Evolutionary conservation across 2,888 invertebrate species (phyloP).

Genomic region (Plebejus melissa): DNA sequence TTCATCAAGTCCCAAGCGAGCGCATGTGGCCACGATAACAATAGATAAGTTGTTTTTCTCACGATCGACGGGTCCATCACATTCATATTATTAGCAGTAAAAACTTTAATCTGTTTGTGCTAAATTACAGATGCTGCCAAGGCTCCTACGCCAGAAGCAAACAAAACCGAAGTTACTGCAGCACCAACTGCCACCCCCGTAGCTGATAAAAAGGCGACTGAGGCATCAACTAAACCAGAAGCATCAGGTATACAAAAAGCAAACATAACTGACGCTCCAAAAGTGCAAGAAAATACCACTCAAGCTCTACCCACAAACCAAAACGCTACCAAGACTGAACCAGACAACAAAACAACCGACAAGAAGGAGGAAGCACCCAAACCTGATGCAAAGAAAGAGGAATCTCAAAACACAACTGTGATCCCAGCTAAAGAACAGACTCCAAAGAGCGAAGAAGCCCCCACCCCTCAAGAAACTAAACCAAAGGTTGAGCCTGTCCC

Average conservation of each 20-base stretch:
- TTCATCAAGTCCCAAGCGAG: too few relatives aligned
- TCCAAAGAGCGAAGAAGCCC: slow-evolving; percentile 33
- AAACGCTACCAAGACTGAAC: slow-evolving; percentile 26
- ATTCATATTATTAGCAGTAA: too few relatives aligned
- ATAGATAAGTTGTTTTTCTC: too few relatives aligned
- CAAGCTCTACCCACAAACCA: slow-evolving; percentile 31
- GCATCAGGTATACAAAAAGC: slow-evolving; percentile 10
- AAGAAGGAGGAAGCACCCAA: slow-evolving; percentile 34
- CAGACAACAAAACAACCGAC: slow-evolving; percentile 38
- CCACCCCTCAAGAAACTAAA: slow-evolving; percentile 27
- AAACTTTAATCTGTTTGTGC: neutral
- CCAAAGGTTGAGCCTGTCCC: slow-evolving; percentile 36
- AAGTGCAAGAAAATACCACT: slow-evolving; percentile 23
- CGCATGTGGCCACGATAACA: too few relatives aligned
- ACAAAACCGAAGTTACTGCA: neutral
- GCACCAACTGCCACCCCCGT: neutral
- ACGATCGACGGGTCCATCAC: too few relatives aligned
- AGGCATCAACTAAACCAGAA: slow-evolving; percentile 4
- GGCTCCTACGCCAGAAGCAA: neutral
- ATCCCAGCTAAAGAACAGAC: slow-evolving; percentile 39
- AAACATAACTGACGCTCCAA: slow-evolving; percentile 28
- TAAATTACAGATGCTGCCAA: slow-evolving; percentile 11
- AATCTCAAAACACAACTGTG: slow-evolving; percentile 29
- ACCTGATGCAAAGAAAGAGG: slow-evolving; percentile 36
- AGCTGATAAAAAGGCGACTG: neutral